Evolutionary conservation across 2,888 invertebrate species (phyloP), one percentile per base, ranked within the genome.

Genomic region (Tipula unca): DNA sequence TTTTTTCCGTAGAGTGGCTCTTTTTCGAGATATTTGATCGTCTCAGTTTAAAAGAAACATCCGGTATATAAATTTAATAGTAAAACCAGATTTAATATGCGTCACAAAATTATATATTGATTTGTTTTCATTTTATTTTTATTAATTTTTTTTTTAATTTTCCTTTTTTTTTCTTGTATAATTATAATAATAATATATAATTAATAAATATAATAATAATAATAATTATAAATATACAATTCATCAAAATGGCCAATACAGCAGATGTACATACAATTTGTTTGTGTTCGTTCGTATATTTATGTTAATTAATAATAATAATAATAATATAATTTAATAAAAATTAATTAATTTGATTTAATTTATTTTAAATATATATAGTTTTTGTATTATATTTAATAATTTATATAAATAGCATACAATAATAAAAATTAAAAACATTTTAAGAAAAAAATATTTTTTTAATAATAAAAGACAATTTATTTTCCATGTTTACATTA

Each of bases 61-160:
- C n/a, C n/a, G n/a, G n/a, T n/a, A n/a, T n/a, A 32, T 32, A 4
- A 39, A 39, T 2, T 39, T 0, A n/a, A n/a, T n/a, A 39, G 13
- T 39, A 39, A 39, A 39, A 39, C 10, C 39, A 10, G 10, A 10
- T 39, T 39, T 5, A 1, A 14, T 82, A 29, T 82, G 82, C 82
- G n/a, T 29, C 82, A 32, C 13, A 82, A 82, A 82, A 82, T 82
- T 82, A 82, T 82, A 82, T 82, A 82, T 82, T 82, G 82, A 82
- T 82, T 82, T 82, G 29, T 32, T 82, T 29, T 82, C 82, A 82
- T 82, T 29, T 82, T n/a, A n/a, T n/a, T n/a, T n/a, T n/a, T n/a
- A n/a, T n/a, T n/a, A n/a, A n/a, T n/a, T n/a, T n/a, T n/a, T n/a
- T 10, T 39, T 39, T 39, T 39, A 13, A 39, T 39, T 39, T 10